phyloP scores from a whole-genome alignment of 2,888 invertebrate species.

The Dione vanillae region DNA sequence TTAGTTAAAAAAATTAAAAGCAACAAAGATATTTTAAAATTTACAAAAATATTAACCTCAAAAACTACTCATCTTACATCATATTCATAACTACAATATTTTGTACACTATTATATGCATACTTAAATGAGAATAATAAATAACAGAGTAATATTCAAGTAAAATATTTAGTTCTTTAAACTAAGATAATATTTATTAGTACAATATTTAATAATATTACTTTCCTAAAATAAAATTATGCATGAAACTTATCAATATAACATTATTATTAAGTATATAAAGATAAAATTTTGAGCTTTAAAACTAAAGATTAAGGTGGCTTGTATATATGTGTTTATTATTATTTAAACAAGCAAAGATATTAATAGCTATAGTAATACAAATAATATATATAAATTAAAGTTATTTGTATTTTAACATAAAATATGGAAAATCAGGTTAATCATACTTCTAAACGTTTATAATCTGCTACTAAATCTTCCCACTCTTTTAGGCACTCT shows the following conservation, averaged over 20 bases:
- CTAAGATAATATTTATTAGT: no score
- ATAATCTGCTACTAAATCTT: slow-evolving; percentile 90
- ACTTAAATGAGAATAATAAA: background rate
- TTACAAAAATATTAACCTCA: background rate
- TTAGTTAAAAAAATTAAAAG: no score
- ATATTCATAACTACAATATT: no score
- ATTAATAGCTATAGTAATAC: background rate
- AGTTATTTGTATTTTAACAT: background rate
- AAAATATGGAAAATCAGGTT: slow-evolving; percentile 37
- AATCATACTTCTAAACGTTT: slow-evolving; percentile 90
- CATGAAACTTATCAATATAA: no score
- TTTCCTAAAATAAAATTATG: no score
- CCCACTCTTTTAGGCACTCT: slow-evolving; percentile 90
- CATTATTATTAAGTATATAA: background rate
- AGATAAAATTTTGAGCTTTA: slow-evolving; percentile 8
- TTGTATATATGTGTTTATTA: background rate
- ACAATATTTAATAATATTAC: no score
- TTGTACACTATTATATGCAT: background rate
- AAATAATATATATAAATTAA: background rate
- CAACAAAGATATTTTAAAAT: no score
- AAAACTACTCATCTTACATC: background rate
- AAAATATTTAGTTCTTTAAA: background rate
- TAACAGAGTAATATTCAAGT: background rate
- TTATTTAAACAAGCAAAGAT: background rate
- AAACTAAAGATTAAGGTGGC: background rate